Evolutionary conservation across 2,888 invertebrate species (phyloP).

Genomic region (Lissocephala sabroskyi): DNA sequence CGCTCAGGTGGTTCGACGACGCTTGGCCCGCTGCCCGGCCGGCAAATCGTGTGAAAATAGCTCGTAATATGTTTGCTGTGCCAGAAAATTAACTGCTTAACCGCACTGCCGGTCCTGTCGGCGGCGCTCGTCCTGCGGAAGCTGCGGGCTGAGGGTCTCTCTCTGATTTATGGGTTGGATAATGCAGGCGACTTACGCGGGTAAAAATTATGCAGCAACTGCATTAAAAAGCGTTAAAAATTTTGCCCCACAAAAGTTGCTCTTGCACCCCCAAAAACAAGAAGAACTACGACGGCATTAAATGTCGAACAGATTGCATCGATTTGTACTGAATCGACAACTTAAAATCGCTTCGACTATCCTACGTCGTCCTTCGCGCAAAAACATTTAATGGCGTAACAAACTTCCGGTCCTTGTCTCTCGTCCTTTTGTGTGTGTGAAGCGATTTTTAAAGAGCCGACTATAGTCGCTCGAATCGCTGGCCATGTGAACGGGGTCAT

Average conservation of each 20-base stretch:
- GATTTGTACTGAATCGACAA: slow-evolving; percentile 41
- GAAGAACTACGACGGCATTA: slow-evolving; percentile 31
- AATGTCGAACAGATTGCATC: slow-evolving; percentile 54
- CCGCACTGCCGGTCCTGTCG: slow-evolving; percentile 38
- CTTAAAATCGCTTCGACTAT: no score
- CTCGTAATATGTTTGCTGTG: slow-evolving; percentile 18
- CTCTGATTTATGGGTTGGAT: slow-evolving; percentile 50
- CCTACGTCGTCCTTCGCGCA: no score
- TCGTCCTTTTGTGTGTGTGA: no score
- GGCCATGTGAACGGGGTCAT: neutral
- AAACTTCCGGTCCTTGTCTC: no score
- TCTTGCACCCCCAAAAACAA: slow-evolving; percentile 3
- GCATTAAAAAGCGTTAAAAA: slow-evolving; percentile 43
- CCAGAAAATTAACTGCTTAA: slow-evolving; percentile 49
- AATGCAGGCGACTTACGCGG: slow-evolving; percentile 62
- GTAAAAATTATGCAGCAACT: slow-evolving; percentile 55
- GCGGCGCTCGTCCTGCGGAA: no score
- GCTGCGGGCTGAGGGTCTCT: no score
- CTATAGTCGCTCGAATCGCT: no score
- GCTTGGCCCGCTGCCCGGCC: neutral
- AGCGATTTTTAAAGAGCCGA: no score
- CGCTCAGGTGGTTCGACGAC: neutral
- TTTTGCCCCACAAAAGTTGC: slow-evolving; percentile 26
- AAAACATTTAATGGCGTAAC: no score
- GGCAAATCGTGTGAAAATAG: slow-evolving; percentile 33